Base-by-base conservation (phyloP, 2,113 vertebrate species). In the Grus americana region DNA sequence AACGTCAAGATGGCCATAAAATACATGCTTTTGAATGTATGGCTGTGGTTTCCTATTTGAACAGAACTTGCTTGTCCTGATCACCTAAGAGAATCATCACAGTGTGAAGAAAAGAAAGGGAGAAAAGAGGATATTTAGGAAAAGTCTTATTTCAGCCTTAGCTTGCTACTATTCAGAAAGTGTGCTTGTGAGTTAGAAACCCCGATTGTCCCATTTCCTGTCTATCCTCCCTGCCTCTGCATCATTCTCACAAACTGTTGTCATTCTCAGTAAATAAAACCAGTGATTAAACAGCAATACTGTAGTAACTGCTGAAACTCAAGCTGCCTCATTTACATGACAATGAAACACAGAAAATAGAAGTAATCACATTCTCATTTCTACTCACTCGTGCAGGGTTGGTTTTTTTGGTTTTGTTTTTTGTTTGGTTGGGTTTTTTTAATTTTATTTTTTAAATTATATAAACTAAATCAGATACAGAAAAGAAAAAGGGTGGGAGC, bases 291-390 rank as follows among this genome's bases (percentile, higher is more conserved):
- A 79, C 20, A 70, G 17, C n/a, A 49, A 29, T 62, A 74, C 32
- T 91, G 47, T n/a, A 88, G 57, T 42, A 93, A 81, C n/a, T 59
- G 54, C 47, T 94, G 71, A 74, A 93, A 92, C 29, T 81, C 80
- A 70, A 91, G 52, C 40, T 9, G 90, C 26, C 19, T 95, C 24
- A 90, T 96, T 90, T 96, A 19, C 79, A 75, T 94, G 40, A 88
- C 38, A 94, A 90, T 74, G 79, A 80, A 95, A 34, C 22, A 82
- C 1, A 21, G 61, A 88, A 88, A 85, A 65, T 4, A 74, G 27
- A 95, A 94, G 21, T 27, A 87, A 75, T 81, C 52, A 49, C 34
- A 78, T 78, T 86, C 30, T 74, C 26, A 66, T 24, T 83, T 93
- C 81, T 74, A 67, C 26, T 82, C 24, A 65, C 12, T 52, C 36